Evolutionary conservation across 2,113 vertebrate species (phyloP), one percentile per base, ranked within the genome.

Genomic region (Brachypteracias leptosomus): DNA sequence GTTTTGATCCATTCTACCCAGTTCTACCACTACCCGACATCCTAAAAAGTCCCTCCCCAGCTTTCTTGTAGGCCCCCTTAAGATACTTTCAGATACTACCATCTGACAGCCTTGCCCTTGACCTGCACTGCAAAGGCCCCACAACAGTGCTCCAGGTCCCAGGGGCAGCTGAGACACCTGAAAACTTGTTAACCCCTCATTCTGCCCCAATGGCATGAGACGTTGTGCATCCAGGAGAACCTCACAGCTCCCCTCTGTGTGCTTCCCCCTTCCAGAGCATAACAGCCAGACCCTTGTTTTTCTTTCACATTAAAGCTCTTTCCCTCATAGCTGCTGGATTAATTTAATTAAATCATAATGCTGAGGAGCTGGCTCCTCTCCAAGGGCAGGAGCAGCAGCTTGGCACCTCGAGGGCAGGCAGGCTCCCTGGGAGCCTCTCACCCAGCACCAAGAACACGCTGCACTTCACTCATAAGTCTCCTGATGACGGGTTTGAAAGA

Each of bases 381-480:
- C 95, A 95, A 90, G 76, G 93, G 85, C 94, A 92, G 89, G 29
- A 97, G 94, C 70, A 91, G 14, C 93, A 90, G 89, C 93, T 93
- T 82, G 87, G 62, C 83, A 73, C 94, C 93, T 77, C 54, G 2
- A 88, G 95, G 96, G 95, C 96, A 92, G 74, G 85, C 61, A 59
- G 76, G 75, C 89, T 83, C 77, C 40, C 0, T 2, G 76, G 66
- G 61, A 90, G 85, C 42, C 57, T 58, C 8, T 29, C 63, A 10
- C 82, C 28, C 87, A 38, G 62, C 52, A 35, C 88, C 49, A 7
- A 8, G 8, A 47, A n/a, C 36, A 4, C 24, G 3, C 68, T 55
- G 76, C 84, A 76, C 44, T 76, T 33, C 4, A 16, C 89, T 52
- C 52, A 54, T 44, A 75, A 67, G 75, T 67, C 79, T 94, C 76